These are phyloP conservation scores for Anodontia alba DNA, from an alignment of 2,888 invertebrate species.

Conservation along the genomic window DNA sequence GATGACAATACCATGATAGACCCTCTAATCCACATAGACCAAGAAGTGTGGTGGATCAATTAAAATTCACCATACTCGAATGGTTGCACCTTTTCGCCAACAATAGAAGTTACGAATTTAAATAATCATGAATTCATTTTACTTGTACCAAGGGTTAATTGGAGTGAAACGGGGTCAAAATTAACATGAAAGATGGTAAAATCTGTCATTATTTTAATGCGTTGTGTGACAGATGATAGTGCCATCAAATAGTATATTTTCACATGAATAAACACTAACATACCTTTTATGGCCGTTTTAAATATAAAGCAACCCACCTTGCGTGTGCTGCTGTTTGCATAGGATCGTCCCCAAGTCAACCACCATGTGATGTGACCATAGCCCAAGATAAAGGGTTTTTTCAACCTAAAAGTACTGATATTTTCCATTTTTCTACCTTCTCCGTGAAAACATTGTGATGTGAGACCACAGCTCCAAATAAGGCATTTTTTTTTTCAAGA, in stretches of 20 bases:
- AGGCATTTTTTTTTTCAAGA: too few species aligned
- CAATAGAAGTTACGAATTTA: slow-evolving; percentile 18
- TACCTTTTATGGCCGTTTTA: background rate
- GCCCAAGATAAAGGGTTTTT: too few species aligned
- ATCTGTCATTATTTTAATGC: slow-evolving; percentile 20
- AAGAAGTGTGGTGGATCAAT: background rate
- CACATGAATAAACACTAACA: background rate
- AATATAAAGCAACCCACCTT: background rate
- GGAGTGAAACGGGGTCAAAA: slow-evolving; percentile 12
- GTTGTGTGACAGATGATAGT: background rate
- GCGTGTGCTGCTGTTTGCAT: background rate
- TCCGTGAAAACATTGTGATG: too few species aligned
- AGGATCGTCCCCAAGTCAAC: too few species aligned
- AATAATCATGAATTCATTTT: slow-evolving; percentile 9
- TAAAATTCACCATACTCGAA: slow-evolving; percentile 14
- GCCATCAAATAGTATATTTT: background rate
- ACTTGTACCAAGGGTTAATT: slow-evolving; percentile 1
- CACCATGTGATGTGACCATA: too few species aligned
- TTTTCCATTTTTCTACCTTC: too few species aligned
- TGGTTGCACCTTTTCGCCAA: slow-evolving; percentile 13
- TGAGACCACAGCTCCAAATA: too few species aligned
- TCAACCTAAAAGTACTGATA: too few species aligned
- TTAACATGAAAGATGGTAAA: slow-evolving; percentile 16
- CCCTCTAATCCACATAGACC: background rate
- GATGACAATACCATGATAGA: background rate